Evolutionary conservation across 2,113 vertebrate species (phyloP).

Genomic region (Aphelocoma coerulescens): DNA sequence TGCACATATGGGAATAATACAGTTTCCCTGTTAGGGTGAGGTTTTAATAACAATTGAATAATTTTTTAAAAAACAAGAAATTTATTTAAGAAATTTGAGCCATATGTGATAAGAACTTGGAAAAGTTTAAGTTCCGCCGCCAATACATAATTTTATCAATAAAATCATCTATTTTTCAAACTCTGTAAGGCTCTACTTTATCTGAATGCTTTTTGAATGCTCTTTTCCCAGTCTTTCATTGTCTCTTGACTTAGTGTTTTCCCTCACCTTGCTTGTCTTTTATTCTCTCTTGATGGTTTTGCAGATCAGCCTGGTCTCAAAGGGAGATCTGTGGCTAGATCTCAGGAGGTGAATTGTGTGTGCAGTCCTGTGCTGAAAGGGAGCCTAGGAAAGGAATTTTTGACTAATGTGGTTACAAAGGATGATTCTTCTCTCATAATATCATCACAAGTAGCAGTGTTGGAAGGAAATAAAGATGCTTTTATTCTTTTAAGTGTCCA

Average conservation of each 20-base stretch:
- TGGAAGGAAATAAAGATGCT: not conserved
- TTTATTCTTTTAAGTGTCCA: not conserved
- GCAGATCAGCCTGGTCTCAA: not conserved
- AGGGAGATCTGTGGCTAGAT: not conserved
- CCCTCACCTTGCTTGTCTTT: not conserved
- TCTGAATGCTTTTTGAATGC: not conserved
- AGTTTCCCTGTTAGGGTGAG: not conserved
- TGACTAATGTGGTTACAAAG: not conserved
- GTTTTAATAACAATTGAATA: not conserved
- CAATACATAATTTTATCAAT: not conserved
- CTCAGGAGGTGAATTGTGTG: not conserved
- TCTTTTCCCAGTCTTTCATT: not conserved
- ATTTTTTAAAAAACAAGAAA: not conserved
- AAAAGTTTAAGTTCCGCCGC: fast-evolving
- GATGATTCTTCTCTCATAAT: not conserved
- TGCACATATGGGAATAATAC: not conserved
- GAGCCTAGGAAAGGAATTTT: not conserved
- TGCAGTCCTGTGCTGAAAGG: fast-evolving
- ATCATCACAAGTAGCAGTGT: not conserved
- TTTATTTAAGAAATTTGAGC: not conserved
- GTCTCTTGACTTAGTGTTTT: not conserved
- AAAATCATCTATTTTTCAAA: not conserved
- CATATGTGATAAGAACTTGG: not conserved
- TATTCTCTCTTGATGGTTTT: not conserved
- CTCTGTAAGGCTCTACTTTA: not conserved